Evolutionary conservation across 2,888 invertebrate species (phyloP).

Genomic region (Aphidius colemani): DNA sequence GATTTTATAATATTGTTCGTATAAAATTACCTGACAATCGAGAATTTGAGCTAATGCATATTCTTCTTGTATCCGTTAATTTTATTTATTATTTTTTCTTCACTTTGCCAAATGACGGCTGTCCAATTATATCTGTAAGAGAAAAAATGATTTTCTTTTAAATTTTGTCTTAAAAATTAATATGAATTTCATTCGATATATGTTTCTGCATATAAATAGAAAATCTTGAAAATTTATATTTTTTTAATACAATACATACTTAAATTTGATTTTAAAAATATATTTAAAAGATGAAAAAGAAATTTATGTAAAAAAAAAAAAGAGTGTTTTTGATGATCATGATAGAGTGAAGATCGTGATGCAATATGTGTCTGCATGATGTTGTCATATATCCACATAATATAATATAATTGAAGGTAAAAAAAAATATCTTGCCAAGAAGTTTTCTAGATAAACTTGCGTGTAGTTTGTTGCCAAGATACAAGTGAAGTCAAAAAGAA

Average conservation of each 20-base stretch:
- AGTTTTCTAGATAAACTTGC: conserved; percentile 23
- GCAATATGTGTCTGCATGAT: background rate
- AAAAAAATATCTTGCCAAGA: conserved; percentile 33
- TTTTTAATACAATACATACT: too few relatives aligned
- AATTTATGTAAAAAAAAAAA: background rate
- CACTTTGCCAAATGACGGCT: too few relatives aligned
- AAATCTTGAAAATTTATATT: too few relatives aligned
- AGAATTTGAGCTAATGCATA: conserved; percentile 30
- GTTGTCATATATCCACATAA: background rate
- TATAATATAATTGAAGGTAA: background rate
- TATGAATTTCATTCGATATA: too few relatives aligned
- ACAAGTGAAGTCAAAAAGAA: conserved; percentile 32
- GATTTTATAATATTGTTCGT: background rate
- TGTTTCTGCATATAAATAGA: too few relatives aligned
- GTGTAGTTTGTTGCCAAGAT: conserved; percentile 18
- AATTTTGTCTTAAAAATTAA: too few relatives aligned
- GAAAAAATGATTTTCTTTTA: too few relatives aligned
- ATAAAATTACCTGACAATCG: conserved; percentile 34
- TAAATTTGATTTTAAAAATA: too few relatives aligned
- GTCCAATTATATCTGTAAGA: too few relatives aligned
- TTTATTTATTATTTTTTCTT: too few relatives aligned
- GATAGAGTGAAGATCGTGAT: background rate
- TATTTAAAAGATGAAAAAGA: conserved; percentile 1
- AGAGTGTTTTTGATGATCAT: too few relatives aligned
- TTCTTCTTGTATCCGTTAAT: conserved; percentile 36